Percentiles rank a stretch among this genome's conserved stretches.
Conservation (phyloP, 2,797 vertebrate genomes). For the Syncerus caffer region DNA sequence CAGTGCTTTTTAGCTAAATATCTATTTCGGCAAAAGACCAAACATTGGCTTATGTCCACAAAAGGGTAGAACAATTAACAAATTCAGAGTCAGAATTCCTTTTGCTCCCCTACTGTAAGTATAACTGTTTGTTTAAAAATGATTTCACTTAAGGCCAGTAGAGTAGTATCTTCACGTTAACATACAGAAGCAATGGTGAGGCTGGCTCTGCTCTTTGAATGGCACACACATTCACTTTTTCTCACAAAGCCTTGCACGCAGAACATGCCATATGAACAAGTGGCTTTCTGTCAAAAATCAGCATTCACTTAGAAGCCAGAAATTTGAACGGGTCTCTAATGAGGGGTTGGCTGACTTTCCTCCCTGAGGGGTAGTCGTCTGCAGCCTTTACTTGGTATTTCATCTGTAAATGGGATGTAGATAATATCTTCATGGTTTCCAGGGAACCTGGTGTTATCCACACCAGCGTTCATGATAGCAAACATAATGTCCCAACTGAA, state of each 20-base stretch:
- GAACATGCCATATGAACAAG: not conserved
- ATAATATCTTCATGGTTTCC: not conserved
- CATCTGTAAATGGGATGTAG: not conserved
- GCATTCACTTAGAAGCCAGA: not conserved
- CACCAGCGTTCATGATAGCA: not conserved
- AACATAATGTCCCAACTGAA: not conserved
- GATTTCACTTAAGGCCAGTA: not conserved
- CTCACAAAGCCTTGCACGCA: too few relatives aligned
- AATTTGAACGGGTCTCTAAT: not conserved
- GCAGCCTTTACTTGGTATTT: not conserved
- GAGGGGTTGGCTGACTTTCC: not conserved
- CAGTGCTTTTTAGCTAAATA: not conserved
- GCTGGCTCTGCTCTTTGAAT: not conserved
- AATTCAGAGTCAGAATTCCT: not conserved
- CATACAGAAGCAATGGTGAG: not conserved
- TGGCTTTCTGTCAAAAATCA: not conserved
- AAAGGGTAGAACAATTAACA: not conserved
- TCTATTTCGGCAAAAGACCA: not conserved
- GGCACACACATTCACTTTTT: not conserved
- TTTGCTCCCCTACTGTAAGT: not conserved
- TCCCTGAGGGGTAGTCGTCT: not conserved
- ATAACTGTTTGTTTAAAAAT: not conserved
- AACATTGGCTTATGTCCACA: not conserved
- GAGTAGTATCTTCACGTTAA: not conserved
- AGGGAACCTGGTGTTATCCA: not conserved